These are phyloP conservation scores for human DNA, from an alignment of 2,113 vertebrate genomes.

Conservation along the genomic window DNA sequence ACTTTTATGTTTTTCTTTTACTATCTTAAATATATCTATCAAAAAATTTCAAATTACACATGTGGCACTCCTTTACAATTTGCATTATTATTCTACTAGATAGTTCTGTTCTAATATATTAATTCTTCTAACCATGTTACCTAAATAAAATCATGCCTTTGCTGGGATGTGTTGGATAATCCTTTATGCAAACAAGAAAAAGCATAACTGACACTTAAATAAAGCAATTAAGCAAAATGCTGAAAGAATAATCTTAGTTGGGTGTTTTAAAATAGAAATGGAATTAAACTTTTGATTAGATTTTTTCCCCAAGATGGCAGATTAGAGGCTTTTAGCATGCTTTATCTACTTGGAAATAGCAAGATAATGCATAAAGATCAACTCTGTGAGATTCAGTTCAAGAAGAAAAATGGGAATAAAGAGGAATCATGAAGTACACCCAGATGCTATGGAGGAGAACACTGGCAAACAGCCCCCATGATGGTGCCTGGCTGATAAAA, in stretches of 20 bases:
- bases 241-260: not conserved
- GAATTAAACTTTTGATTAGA: not conserved
- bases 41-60: not conserved
- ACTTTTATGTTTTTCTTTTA: not conserved
- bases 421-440: too few species aligned
- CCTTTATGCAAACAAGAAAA: conserved; percentile 34
- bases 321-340: too few species aligned
- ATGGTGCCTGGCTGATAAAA: too few species aligned
- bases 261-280: not conserved
- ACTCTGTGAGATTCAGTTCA: too few species aligned
- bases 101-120: not conserved
- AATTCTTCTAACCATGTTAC: not conserved
- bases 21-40: not conserved
- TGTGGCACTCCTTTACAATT: not conserved
- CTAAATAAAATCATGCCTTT: conserved; percentile 25
- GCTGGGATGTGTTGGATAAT: not conserved
- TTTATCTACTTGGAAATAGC: too few species aligned
- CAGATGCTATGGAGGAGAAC: too few species aligned
- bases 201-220: not conserved
- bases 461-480: too few species aligned
- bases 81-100: not conserved
- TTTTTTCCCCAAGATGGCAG: too few species aligned
- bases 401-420: too few species aligned
- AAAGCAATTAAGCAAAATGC: not conserved
- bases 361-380: too few species aligned